phyloP scores from a whole-genome alignment of 30 jellyfish, hydroid and myxozoan species.

The Chrysaora quinquecirrha region DNA sequence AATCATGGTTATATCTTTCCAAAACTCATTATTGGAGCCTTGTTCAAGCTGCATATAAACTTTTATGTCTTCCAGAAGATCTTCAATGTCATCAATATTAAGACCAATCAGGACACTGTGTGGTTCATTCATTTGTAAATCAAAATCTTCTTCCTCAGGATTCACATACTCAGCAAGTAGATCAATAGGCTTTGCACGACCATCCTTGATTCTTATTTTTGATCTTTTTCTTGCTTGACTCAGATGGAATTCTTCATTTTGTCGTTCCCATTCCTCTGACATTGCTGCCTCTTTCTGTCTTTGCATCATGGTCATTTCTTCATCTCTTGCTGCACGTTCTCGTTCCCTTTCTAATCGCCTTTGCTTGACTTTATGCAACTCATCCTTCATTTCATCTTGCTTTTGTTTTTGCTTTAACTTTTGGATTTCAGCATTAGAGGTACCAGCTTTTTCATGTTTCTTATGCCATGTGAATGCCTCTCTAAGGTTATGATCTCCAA shows the following conservation, averaged over 20 bases:
- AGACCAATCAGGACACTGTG: conserved; percentile 93
- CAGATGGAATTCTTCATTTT: conserved; percentile 88
- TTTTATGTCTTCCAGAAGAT: conserved; percentile 91
- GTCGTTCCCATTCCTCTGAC: conserved; percentile 95
- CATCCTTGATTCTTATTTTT: conserved; percentile 90
- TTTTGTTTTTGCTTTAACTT: conserved; percentile 59
- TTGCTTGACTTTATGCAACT: conserved; percentile 91
- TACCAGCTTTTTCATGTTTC: conserved; percentile 86
- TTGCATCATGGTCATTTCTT: conserved; percentile 90
- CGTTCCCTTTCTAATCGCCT: conserved; percentile 90
- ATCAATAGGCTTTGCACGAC: conserved; percentile 99
- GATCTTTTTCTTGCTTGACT: conserved; percentile 97
- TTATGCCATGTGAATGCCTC: conserved; percentile 94
- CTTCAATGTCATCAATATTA: conserved; percentile 95
- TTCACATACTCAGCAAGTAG: conserved; percentile 95
- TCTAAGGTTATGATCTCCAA: conserved; percentile 89
- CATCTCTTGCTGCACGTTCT: conserved; percentile 92
- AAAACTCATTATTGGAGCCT: conserved; percentile 84
- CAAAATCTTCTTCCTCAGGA: conserved; percentile 95
- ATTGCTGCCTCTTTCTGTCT: conserved; percentile 93
- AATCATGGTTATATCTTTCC: conserved; percentile 96
- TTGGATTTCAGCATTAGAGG: conserved; percentile 57
- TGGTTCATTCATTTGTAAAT: conserved; percentile 98
- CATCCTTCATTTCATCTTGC: conserved; percentile 86
- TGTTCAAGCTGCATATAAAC: conserved; percentile 91